A percentile compares a stretch with the other conserved stretches of the same genome.
Evolutionary conservation across 2,888 invertebrate species (phyloP).

Genomic region (Aporophyla lueneburgensis): DNA sequence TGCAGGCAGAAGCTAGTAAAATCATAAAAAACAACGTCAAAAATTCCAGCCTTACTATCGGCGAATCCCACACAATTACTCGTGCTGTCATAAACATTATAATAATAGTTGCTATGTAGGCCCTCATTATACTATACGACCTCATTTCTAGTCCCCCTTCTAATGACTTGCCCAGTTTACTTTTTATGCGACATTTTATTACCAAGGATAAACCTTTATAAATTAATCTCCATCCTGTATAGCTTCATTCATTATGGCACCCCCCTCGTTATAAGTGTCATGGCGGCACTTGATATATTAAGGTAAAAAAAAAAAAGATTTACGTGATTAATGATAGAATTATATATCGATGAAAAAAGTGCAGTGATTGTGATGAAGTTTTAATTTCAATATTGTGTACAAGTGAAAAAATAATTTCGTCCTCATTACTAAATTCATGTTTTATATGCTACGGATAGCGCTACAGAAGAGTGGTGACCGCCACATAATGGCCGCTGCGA

Average conservation of each 20-base stretch:
- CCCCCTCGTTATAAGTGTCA: slow-evolving; percentile 27
- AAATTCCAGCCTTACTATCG: slow-evolving; percentile 20
- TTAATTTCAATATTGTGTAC: not conserved
- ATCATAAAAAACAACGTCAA: slow-evolving; percentile 15
- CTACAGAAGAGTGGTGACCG: not conserved
- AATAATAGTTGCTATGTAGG: slow-evolving; percentile 36
- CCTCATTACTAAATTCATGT: not conserved
- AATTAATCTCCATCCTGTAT: slow-evolving; percentile 45
- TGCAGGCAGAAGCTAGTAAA: too few relatives aligned
- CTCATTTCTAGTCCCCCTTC: slow-evolving; percentile 30
- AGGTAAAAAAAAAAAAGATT: slow-evolving; percentile 20
- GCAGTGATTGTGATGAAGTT: not conserved
- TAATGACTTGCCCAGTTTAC: slow-evolving; percentile 44
- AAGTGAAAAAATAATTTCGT: not conserved
- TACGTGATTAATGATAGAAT: slow-evolving; percentile 7
- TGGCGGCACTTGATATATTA: slow-evolving; percentile 28
- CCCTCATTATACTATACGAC: too few relatives aligned
- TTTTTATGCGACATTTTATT: slow-evolving; percentile 58
- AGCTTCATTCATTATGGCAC: slow-evolving; percentile 34
- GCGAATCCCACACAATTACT: slow-evolving; percentile 12
- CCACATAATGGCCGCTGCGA: not conserved
- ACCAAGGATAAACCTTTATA: too few relatives aligned
- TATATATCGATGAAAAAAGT: slow-evolving; percentile 3
- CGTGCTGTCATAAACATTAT: slow-evolving; percentile 27
- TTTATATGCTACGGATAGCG: not conserved